phyloP scores from a whole-genome alignment of 2,888 invertebrate genomes.

The Cephus sareptanus region DNA sequence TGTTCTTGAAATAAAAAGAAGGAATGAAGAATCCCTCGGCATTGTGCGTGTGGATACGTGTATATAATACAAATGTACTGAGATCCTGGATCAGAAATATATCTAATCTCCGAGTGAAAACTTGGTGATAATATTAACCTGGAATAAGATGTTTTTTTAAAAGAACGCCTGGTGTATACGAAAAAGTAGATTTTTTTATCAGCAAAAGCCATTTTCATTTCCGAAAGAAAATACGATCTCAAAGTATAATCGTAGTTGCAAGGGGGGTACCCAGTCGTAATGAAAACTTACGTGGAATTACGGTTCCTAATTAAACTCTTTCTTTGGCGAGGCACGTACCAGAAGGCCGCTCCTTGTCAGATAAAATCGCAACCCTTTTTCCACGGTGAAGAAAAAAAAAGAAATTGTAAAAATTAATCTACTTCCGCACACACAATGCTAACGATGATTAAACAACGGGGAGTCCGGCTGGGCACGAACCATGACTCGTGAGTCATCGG shows the following conservation, averaged over 20 bases:
- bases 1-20: background rate
- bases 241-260: background rate
- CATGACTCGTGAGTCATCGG: constrained; percentile 38
- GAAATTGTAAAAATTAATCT: constrained; percentile 28
- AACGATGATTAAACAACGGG: constrained; percentile 52
- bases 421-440: constrained; percentile 31
- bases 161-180: background rate
- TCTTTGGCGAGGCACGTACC: constrained; percentile 36
- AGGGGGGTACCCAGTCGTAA: background rate
- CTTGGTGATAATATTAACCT: background rate
- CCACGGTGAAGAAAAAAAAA: constrained; percentile 27
- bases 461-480: constrained; percentile 19
- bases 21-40: background rate
- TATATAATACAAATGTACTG: background rate
- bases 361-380: constrained; percentile 4
- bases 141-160: background rate
- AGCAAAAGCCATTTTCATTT: background rate
- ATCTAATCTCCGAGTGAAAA: background rate
- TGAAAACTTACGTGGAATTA: background rate
- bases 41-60: background rate
- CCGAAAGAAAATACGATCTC: background rate
- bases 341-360: constrained; percentile 4
- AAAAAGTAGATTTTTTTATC: background rate
- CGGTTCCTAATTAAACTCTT: constrained; percentile 36
- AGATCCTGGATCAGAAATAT: background rate